These are phyloP conservation scores for Thunnus thynnus DNA, from an alignment of 2,113 vertebrate genomes.

Conservation along the genomic window DNA sequence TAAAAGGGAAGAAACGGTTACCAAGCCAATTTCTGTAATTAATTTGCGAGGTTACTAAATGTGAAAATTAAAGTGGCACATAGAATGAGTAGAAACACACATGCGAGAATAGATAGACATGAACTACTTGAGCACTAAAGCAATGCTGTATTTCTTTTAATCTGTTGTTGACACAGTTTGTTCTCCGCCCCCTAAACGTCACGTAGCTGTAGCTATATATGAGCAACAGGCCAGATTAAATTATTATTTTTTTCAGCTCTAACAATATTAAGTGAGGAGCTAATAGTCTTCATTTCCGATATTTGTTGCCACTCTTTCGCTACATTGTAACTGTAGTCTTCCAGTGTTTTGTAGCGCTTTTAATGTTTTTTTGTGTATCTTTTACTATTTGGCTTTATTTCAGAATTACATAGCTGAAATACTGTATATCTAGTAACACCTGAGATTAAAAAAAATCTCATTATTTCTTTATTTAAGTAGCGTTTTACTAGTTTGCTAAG, in stretches of 20 bases:
- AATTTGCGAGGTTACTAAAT: not conserved
- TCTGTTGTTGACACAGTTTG: not conserved
- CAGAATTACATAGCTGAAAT: not conserved
- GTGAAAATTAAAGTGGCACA: not conserved
- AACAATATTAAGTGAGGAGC: not conserved
- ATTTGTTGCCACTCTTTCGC: not conserved
- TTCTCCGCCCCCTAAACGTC: conserved; percentile 58
- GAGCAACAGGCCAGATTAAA: not conserved
- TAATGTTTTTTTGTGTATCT: not conserved
- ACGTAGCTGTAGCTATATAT: conserved; percentile 29
- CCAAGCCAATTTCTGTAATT: not conserved
- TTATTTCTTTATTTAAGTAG: too few relatives aligned
- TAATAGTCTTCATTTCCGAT: not conserved
- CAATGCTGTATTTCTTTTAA: not conserved
- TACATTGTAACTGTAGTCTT: not conserved
- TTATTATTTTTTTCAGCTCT: not conserved
- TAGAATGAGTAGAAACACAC: not conserved
- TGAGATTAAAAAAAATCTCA: too few relatives aligned
- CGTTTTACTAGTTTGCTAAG: not conserved
- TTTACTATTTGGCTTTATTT: not conserved
- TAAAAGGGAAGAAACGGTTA: not conserved
- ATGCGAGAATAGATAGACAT: too few relatives aligned
- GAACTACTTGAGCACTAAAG: too few relatives aligned
- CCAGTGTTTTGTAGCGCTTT: not conserved
- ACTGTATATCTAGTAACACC: too few relatives aligned